Conservation (phyloP, 2,113 vertebrate species). For the Calidris pygmaea region DNA sequence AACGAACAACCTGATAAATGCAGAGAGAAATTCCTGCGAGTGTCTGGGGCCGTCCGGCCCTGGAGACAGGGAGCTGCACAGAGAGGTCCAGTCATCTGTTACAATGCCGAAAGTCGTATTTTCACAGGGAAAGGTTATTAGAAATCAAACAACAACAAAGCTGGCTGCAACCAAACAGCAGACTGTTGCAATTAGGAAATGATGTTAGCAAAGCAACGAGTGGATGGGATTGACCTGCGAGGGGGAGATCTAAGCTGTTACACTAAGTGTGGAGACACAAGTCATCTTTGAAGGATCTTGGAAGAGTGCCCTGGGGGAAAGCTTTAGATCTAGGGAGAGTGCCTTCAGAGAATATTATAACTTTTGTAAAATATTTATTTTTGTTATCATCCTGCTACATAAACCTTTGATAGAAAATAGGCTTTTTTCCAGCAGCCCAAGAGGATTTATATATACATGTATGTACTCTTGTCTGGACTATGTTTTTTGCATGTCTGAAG, state of each 20-base stretch:
- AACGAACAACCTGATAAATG: background rate
- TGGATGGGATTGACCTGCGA: background rate
- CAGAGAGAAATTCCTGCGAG: background rate
- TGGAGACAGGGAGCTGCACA: background rate
- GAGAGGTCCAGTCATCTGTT: background rate
- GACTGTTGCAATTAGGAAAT: conserved; percentile 32
- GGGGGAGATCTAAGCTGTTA: conserved; percentile 8
- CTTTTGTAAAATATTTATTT: conserved; percentile 10
- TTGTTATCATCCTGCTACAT: conserved; percentile 13
- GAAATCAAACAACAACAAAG: conserved; percentile 47
- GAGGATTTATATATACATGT: background rate
- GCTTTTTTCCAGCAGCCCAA: background rate
- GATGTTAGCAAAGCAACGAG: background rate
- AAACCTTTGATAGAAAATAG: background rate
- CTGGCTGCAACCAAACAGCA: conserved; percentile 43
- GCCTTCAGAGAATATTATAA: background rate
- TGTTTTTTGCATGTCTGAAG: conserved; percentile 10
- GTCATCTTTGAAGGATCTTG: background rate
- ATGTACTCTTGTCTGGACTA: background rate
- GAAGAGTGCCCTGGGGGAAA: background rate
- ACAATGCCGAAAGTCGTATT: background rate
- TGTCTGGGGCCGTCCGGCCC: background rate
- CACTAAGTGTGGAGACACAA: background rate
- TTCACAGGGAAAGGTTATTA: conserved; percentile 21
- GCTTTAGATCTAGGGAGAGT: background rate